Evolutionary conservation across 2,797 vertebrate species (phyloP).

Genomic region (Melanotaenia pygmaea): DNA sequence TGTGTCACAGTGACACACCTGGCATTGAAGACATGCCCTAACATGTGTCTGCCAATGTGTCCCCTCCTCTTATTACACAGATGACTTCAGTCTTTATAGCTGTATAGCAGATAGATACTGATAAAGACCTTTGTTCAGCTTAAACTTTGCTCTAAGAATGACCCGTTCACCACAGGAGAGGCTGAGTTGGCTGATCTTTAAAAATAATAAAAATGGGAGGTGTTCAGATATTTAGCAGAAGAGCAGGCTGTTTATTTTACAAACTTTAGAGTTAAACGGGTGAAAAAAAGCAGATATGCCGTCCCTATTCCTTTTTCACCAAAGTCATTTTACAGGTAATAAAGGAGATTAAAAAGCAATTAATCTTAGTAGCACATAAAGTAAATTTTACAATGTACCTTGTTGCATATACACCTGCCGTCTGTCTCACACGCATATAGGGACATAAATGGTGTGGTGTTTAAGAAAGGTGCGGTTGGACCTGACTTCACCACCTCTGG

Average conservation of each 20-base stretch:
- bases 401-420: slow-evolving; percentile 33
- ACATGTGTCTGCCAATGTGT: not conserved
- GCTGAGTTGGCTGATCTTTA: slow-evolving; percentile 3
- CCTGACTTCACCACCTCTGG: slow-evolving; percentile 1
- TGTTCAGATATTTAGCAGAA: slow-evolving; percentile 6
- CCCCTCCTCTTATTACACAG: slow-evolving; percentile 7
- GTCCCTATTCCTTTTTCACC: slow-evolving; percentile 31
- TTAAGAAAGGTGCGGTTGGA: slow-evolving; percentile 31
- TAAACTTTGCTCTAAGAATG: slow-evolving; percentile 6
- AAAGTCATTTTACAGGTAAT: slow-evolving; percentile 37
- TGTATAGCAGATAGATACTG: not conserved
- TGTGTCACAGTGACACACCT: not conserved
- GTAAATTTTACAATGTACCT: slow-evolving; percentile 49
- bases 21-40: slow-evolving; percentile 3
- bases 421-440: slow-evolving; percentile 9
- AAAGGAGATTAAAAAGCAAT: slow-evolving; percentile 25
- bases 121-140: not conserved
- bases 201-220: slow-evolving; percentile 7
- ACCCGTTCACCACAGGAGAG: slow-evolving; percentile 1
- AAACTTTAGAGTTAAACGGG: not conserved
- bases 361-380: slow-evolving; percentile 50
- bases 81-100: not conserved
- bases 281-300: slow-evolving; percentile 11
- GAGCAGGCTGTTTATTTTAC: slow-evolving; percentile 16
- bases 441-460: slow-evolving; percentile 1